These are phyloP conservation scores for Popillia japonica DNA, from an alignment of 1,140 invertebrate species.

Conservation along the genomic window DNA sequence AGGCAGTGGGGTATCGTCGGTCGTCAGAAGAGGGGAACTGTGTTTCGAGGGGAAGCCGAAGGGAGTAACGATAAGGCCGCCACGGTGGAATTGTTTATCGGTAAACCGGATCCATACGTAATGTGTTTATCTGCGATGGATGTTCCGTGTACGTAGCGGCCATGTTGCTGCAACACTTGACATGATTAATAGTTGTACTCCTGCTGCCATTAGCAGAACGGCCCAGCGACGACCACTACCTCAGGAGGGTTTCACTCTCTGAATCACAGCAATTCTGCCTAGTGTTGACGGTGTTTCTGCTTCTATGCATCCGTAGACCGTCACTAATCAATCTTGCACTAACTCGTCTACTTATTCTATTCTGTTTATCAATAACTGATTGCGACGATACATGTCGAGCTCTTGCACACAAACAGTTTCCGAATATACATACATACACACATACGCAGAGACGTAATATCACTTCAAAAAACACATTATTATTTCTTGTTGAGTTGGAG, in stretches of 20 bases:
- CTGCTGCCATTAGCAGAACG: slow-evolving; percentile 57
- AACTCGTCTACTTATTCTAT: slow-evolving; percentile 15
- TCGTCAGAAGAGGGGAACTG: neutral
- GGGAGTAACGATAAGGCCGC: slow-evolving; percentile 49
- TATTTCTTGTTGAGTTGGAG: too few relatives aligned
- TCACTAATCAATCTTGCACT: slow-evolving; percentile 23
- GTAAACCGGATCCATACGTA: slow-evolving; percentile 57
- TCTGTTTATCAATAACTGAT: slow-evolving; percentile 5
- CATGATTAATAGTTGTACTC: slow-evolving; percentile 59
- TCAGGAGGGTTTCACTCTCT: slow-evolving; percentile 17
- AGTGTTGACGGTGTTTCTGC: slow-evolving; percentile 18
- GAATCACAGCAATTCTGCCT: neutral
- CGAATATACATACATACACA: too few relatives aligned
- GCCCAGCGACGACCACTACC: slow-evolving; percentile 39
- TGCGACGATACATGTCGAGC: too few relatives aligned
- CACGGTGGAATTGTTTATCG: slow-evolving; percentile 58
- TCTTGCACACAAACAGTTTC: too few relatives aligned
- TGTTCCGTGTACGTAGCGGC: slow-evolving; percentile 59
- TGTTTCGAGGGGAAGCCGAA: slow-evolving; percentile 7
- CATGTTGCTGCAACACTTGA: slow-evolving; percentile 58
- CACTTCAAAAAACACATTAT: too few relatives aligned
- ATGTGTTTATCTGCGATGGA: slow-evolving; percentile 60
- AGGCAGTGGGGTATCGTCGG: slow-evolving; percentile 39
- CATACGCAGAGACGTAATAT: too few relatives aligned
- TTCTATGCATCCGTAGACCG: neutral